Base-by-base conservation (phyloP, 2,113 vertebrate species). In the Ginglymostoma cirratum region DNA sequence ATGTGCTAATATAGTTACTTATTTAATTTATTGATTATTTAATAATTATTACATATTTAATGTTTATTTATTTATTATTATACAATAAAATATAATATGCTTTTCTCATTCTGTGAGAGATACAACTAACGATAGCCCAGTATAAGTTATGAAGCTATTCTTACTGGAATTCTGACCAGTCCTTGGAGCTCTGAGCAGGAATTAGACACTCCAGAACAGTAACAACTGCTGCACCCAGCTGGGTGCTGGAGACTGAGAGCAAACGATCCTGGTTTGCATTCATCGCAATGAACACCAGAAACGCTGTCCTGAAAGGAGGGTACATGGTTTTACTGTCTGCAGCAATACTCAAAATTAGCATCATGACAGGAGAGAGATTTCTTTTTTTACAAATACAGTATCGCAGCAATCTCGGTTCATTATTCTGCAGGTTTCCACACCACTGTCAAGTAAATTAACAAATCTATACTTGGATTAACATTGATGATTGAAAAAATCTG, bases 191-290 rank as follows among this genome's bases (percentile, higher is more conserved):
- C 99, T 0, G 97, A 98, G 96, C 99, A 99, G 85, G 96, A 95
- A 0, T 92, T 96, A 0, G 98, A 98, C 21, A 98, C 96, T 15
- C 99, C 98, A 0, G 97, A 99, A 96, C 99, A 99, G 97, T 99
- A 99, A 96, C 99, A 99, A 0, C 96, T 97, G 19, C 96, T 98
- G 96, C 99, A 99, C 0, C 99, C 99, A 0, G 96, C 96, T 0
- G 98, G 97, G 95, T 98, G 97, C 5, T 96, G 96, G 0, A 95
- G 89, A 0, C 96, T 97, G 27, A 99, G 97, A 86, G 97, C 98
- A 8, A 98, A 99, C 72, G 98, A 97, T 55, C 99, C 98, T 0
- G 95, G 96, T 42, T 97, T 97, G 83, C 99, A 99, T 96, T 98
- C 97, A 45, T 97, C 97, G 97, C 99, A 99, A 14, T 97, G 98